Evolutionary conservation across 2,113 vertebrate genomes (phyloP), one percentile per base, ranked within the genome.

Genomic region (Uria aalge): DNA sequence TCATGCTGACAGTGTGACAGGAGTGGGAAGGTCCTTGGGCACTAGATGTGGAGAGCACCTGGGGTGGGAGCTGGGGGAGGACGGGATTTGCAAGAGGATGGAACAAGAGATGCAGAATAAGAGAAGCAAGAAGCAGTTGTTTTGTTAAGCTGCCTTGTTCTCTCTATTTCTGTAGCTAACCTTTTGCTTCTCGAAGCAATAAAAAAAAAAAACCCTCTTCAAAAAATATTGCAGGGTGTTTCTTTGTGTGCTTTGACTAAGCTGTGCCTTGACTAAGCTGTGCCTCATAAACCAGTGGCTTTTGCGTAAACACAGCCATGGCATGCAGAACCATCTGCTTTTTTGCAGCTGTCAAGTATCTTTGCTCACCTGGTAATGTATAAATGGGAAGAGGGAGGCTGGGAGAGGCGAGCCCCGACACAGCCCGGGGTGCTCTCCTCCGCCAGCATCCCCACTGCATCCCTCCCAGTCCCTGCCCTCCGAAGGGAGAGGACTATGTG

Each of bases 141-240:
- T 87, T 66, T 88, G 52, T 81, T 27, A 34, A 66, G 78, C 80
- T 81, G 62, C 59, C 40, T 79, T 22, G 6, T 93, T 80, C 45
- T 80, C 68, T 91, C 74, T 88, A n/a, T 96, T 91, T 95, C 71
- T 94, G 86, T 87, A 64, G 59, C 77, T 88, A 95, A 95, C 95
- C 87, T 97, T 95, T 95, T 71, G 32, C 77, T 92, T 78, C 92
- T 92, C 1, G 0, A 88, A 80, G 82, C 74, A 86, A 82, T 77
- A 43, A 90, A 59, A 90, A 56, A 41, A 36, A 30, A 38, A 23
- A 10, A 18, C 29, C n/a, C 53, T 71, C 68, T 72, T 95, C 21
- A 94, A 36, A 94, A 95, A 91, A 78, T 72, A 94, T 64, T 88
- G 38, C 93, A 79, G 91, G 60, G 84, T 82, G 88, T 92, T 96